phyloP scores from a whole-genome alignment of 2,797 vertebrate species.

The Cottoperca gobio region DNA sequence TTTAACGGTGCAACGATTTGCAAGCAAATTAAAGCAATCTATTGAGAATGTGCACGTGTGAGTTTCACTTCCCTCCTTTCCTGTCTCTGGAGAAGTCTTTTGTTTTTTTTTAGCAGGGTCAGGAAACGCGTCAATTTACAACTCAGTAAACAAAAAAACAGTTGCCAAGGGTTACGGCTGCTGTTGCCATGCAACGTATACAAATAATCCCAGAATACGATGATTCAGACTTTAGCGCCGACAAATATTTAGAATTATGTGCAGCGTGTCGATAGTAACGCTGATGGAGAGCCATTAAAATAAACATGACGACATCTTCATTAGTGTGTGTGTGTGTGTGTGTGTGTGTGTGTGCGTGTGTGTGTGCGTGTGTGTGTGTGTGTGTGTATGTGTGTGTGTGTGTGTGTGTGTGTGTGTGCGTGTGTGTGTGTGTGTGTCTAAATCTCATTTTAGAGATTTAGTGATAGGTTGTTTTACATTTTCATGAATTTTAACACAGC shows the following conservation, averaged over 20 bases:
- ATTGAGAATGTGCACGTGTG: slow-evolving; percentile 21
- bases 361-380: too few relatives aligned
- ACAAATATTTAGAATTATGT: slow-evolving; percentile 38
- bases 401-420: too few relatives aligned
- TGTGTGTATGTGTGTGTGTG: too few relatives aligned
- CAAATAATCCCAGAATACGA: slow-evolving; percentile 47
- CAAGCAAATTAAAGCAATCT: not conserved
- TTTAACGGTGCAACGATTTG: not conserved
- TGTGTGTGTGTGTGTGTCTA: too few relatives aligned
- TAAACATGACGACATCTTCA: not conserved
- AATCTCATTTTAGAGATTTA: too few relatives aligned
- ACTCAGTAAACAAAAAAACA: slow-evolving; percentile 39
- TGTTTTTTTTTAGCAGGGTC: not conserved
- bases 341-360: too few relatives aligned
- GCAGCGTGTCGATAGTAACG: slow-evolving; percentile 27
- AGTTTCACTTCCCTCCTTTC: not conserved
- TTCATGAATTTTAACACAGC: not conserved
- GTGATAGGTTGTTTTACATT: not conserved
- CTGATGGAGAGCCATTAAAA: not conserved
- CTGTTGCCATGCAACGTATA: slow-evolving; percentile 50
- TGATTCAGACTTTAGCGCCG: not conserved
- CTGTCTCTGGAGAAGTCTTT: not conserved
- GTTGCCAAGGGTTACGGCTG: slow-evolving; percentile 53
- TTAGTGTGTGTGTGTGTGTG: too few relatives aligned
- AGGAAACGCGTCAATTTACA: slow-evolving; percentile 38